A percentile compares a stretch with the other conserved stretches of the same genome.
Evolutionary conservation across 2,113 vertebrate genomes (phyloP).

Genomic region (Psophia crepitans): DNA sequence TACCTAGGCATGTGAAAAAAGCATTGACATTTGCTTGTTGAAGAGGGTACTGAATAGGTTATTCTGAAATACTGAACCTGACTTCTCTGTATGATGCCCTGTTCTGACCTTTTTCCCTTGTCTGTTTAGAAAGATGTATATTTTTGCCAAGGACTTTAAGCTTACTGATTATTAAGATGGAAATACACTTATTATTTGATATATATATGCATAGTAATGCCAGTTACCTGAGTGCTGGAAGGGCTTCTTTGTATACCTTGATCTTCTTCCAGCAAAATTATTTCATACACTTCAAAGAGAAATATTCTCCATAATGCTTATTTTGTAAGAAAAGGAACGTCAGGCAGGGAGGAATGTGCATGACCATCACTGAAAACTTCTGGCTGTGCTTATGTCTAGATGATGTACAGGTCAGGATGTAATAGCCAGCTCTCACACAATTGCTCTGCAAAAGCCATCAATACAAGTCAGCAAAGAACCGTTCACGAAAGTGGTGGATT

Average conservation of each 20-base stretch:
- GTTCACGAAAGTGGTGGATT: not conserved
- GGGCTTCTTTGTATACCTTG: not conserved
- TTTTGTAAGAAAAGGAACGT: not conserved
- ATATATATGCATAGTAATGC: not conserved
- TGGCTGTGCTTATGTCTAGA: not conserved
- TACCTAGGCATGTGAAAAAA: not conserved
- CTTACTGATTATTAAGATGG: not conserved
- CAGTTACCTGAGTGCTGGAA: not conserved
- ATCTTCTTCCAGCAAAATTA: not conserved
- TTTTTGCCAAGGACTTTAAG: not conserved
- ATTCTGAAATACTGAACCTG: not conserved
- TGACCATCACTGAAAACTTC: not conserved
- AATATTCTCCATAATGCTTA: not conserved
- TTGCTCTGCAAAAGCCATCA: not conserved
- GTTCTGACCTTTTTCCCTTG: not conserved
- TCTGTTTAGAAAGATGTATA: not conserved
- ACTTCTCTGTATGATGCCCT: not conserved
- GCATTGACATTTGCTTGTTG: not conserved
- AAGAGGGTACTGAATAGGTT: not conserved
- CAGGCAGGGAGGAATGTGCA: not conserved
- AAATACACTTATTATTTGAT: not conserved
- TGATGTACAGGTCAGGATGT: not conserved
- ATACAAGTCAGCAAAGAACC: not conserved
- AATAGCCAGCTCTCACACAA: not conserved
- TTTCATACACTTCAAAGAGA: not conserved